Base-by-base conservation (phyloP, 1,140 invertebrate genomes). In the Apocrypta bakeri region DNA sequence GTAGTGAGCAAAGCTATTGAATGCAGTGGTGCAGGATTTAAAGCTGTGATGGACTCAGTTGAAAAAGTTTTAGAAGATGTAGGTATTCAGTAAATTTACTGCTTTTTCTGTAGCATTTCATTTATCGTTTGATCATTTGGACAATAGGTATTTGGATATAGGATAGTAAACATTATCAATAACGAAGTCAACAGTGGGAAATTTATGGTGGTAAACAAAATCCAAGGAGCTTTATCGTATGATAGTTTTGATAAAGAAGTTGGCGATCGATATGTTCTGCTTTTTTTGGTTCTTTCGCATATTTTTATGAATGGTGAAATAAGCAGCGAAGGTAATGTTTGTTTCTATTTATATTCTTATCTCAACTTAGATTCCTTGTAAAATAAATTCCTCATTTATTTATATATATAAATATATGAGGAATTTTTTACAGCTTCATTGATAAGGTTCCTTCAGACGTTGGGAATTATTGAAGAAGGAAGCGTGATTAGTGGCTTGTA, bases 81-180 rank as follows among this genome's bases (percentile, higher is more conserved):
- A 85, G 37, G 40, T 74, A 64, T 42, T 6, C 3, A 63, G 9
- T 63, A 24, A 24, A 25, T 25, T 64, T 64, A 48, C 21, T 48
- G 14, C 14, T 48, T 14, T 48, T 17, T 7, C 1, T 42, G 1
- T 42, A 11, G 1, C 40, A 7, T 14, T 42, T 63, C n/a, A 63
- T 9, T 24, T 31, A 29, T 12, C 40, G 40, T 42, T 25, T 7
- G 71, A 42, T n/a, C n/a, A n/a, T 42, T 4, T 85, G 63, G 78
- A 73, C 21, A 33, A 74, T 17, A 91, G 90, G 78, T 89, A 9
- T 90, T 90, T 84, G 90, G 90, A n/a, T 90, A 87, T n/a, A 73
- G 85, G 1, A 29, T 90, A 17, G 17, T 87, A 14, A 85, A 90
- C 64, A 24, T 87, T 14, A 56, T 21, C 21, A 56, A 56, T 17